Evolutionary conservation across 2,113 vertebrate species (phyloP).

Genomic region (Melanocharis versteri): DNA sequence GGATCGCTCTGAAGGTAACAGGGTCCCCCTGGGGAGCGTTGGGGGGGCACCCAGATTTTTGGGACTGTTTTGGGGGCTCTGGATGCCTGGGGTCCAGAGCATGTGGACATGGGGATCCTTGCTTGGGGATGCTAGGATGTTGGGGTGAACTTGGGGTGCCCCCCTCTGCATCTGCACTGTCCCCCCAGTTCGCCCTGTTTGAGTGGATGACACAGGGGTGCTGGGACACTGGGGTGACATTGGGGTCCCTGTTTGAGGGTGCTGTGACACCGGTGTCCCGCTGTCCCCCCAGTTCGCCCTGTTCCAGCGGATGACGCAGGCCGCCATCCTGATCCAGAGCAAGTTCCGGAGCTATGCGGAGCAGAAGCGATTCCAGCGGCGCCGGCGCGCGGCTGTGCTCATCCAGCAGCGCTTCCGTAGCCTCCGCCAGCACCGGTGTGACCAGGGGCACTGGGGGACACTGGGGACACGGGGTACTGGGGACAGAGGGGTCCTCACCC

Average conservation of each 20-base stretch:
- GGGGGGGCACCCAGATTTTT: no score
- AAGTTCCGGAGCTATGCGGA: background rate
- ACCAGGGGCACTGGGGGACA: rapidly evolving
- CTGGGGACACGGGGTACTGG: rapidly evolving
- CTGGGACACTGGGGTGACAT: background rate
- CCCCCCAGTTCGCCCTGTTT: rapidly evolving
- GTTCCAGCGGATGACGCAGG: conserved; percentile 17
- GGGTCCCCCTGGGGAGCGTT: no score
- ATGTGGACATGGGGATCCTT: no score
- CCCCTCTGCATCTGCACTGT: no score
- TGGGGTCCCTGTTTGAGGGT: no score
- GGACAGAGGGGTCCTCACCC: background rate
- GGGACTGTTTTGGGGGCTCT: background rate
- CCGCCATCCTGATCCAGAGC: conserved; percentile 16
- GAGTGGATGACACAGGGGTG: rapidly evolving
- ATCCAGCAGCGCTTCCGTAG: background rate
- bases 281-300: background rate
- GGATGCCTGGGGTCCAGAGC: no score
- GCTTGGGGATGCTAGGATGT: background rate
- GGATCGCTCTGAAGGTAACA: background rate
- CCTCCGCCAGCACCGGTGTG: background rate
- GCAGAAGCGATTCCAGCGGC: background rate
- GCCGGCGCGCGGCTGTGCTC: background rate
- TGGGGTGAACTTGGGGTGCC: background rate
- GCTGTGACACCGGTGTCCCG: background rate